Evolutionary conservation across 2,113 vertebrate species (phyloP), one percentile per base, ranked within the genome.

Genomic region (Pseudorectes ferrugineus): DNA sequence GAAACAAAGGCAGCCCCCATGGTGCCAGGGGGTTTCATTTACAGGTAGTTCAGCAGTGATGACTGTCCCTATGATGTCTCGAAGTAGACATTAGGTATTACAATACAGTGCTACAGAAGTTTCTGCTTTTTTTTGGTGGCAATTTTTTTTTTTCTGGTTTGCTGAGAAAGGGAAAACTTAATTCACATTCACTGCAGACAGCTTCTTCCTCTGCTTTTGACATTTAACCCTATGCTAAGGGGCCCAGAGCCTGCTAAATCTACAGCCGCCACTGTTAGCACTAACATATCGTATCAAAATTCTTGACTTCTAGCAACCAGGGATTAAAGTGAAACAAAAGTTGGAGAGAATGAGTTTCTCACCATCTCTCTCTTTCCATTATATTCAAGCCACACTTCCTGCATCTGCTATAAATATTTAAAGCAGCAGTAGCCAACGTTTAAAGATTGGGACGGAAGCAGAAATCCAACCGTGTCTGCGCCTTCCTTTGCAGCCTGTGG

Each of bases 331-430:
- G 92, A 95, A 96, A 94, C 67, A 76, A 42, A 88, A 89, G 93
- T 89, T 66, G 24, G 42, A 82, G 62, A 76, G 91, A 92, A 88
- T 7, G 70, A 65, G 45, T 91, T 87, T 94, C 76, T 83, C 63
- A 13, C 82, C 59, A 45, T 55, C 75, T 59, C 57, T 88, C 66
- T 70, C 51, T 35, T 92, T 93, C 90, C 51, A 77, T 88, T 97
- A 92, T 12, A 82, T 80, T 96, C 91, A 83, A 96, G 95, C 91
- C 80, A 54, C 85, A 88, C 97, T 98, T 97, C 96, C 97, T 96
- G 90, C 89, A 54, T 68, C 35, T 10, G 24, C 92, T 95, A 97
- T 97, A 95, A 97, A 97, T 97, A 97, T 96, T 97, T 97, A 97
- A 97, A 97, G 96, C 77, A 63, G 68, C 59, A 97, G 96, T 92